A percentile compares a stretch with the other conserved stretches of the same genome.
phyloP scores from a whole-genome alignment of 2,113 vertebrate genomes.

The Hypomesus transpacificus region DNA sequence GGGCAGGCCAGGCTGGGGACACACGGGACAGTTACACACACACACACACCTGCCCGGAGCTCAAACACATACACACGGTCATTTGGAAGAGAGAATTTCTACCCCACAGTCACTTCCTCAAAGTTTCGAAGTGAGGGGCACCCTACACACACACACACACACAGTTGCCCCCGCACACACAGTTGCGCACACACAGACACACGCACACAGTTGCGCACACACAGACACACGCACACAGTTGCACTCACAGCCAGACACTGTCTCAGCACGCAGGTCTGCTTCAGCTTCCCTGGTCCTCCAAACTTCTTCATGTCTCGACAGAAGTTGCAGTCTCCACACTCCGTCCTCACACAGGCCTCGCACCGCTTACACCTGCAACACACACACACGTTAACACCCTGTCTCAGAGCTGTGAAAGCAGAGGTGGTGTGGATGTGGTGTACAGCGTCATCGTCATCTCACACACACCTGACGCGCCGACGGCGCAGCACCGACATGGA shows the following conservation, averaged over 20 bases:
- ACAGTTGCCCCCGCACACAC: not conserved
- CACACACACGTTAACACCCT: not conserved
- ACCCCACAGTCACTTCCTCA: too few species aligned
- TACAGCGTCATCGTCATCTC: not conserved
- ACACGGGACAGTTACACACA: conserved; percentile 67
- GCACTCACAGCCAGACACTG: conserved; percentile 90
- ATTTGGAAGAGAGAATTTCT: too few species aligned
- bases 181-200: not conserved
- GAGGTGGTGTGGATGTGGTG: not conserved
- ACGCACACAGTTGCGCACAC: conserved; percentile 27
- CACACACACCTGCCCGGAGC: not conserved
- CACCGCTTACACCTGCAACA: conserved; percentile 82
- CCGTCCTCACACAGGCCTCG: conserved; percentile 86
- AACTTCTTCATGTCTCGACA: conserved; percentile 97
- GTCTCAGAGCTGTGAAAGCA: not conserved
- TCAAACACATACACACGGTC: not conserved
- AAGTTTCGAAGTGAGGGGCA: not conserved
- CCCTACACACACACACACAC: not conserved
- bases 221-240: not conserved
- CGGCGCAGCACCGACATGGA: conserved; percentile 87
- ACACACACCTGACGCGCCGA: conserved; percentile 77
- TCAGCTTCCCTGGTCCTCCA: conserved; percentile 89
- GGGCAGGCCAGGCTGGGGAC: conserved; percentile 85
- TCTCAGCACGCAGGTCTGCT: conserved; percentile 89
- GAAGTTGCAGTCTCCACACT: conserved; percentile 94